Conservation (phyloP, 2,797 vertebrate genomes). For the Phalloptychus januarius region DNA sequence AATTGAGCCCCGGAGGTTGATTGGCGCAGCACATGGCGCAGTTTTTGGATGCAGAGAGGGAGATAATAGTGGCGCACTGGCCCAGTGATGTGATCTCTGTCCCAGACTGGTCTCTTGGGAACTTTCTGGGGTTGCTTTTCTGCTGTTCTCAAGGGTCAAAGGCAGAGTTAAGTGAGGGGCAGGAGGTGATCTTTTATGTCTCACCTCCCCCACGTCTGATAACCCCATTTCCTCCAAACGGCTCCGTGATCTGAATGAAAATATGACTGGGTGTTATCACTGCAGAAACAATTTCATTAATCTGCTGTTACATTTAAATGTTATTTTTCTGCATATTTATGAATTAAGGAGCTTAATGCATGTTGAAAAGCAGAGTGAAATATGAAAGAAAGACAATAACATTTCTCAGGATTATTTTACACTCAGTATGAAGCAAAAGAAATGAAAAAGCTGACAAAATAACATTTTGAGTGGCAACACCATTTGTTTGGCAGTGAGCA, state of each 20-base stretch:
- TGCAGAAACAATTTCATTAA: background rate
- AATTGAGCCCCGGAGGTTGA: conserved; percentile 52
- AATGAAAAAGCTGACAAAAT: conserved; percentile 15
- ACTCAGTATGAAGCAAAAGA: conserved; percentile 15
- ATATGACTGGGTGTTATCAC: background rate
- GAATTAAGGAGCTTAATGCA: background rate
- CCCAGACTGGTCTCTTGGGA: conserved; percentile 65
- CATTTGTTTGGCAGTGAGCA: conserved; percentile 77
- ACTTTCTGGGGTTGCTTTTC: conserved; percentile 32
- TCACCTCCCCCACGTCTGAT: conserved; percentile 68
- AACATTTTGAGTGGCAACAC: conserved; percentile 78
- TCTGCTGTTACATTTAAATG: background rate
- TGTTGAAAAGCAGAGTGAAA: background rate
- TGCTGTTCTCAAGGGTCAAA: conserved; percentile 80
- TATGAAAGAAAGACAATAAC: background rate
- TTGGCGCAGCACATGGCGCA: conserved; percentile 71
- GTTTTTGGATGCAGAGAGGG: background rate
- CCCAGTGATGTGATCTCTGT: conserved; percentile 14
- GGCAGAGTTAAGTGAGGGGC: conserved; percentile 82
- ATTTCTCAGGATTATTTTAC: background rate
- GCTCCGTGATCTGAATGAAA: conserved; percentile 48
- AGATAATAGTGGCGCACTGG: conserved; percentile 1
- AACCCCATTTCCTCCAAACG: conserved; percentile 74
- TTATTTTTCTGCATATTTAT: background rate
- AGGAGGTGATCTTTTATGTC: conserved; percentile 73